Percentiles rank a stretch among this genome's conserved stretches.
These are phyloP conservation scores for Dichetophora obliterata DNA, from an alignment of 2,888 invertebrate genomes.

Conservation along the genomic window DNA sequence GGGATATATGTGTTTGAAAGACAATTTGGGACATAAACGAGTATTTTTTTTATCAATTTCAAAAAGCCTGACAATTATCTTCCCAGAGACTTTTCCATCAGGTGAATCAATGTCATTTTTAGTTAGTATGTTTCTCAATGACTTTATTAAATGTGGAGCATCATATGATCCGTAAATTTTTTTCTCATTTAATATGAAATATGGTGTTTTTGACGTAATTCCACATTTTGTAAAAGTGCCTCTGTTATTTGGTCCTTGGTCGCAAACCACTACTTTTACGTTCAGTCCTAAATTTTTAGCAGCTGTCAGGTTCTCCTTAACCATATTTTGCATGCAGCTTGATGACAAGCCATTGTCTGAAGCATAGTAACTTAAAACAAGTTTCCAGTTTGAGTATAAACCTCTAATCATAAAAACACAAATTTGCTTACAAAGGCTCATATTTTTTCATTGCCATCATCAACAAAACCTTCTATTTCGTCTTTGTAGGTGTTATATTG, in stretches of 20 bases:
- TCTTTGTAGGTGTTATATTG: constrained; percentile 34
- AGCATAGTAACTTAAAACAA: constrained; percentile 23
- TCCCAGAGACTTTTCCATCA: no score
- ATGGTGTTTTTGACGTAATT: no score
- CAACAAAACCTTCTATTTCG: constrained; percentile 35
- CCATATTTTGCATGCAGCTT: background rate
- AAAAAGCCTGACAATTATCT: no score
- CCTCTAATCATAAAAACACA: constrained; percentile 18
- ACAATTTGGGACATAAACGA: no score
- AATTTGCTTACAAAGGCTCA: constrained; percentile 24
- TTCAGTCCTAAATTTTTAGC: constrained; percentile 15
- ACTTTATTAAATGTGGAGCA: no score
- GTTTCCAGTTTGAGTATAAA: constrained; percentile 27
- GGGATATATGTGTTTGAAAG: no score
- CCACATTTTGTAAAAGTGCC: no score
- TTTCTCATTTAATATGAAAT: no score
- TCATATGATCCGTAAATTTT: no score
- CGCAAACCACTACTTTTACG: constrained; percentile 18
- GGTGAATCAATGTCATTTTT: no score
- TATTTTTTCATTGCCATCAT: constrained; percentile 21
- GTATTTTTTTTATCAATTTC: no score
- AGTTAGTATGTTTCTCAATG: no score
- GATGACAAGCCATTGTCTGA: background rate
- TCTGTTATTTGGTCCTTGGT: constrained; percentile 32
- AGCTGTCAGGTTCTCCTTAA: background rate